Base-by-base conservation (phyloP, 2,797 vertebrate species). In the Sebastes steindachneri region DNA sequence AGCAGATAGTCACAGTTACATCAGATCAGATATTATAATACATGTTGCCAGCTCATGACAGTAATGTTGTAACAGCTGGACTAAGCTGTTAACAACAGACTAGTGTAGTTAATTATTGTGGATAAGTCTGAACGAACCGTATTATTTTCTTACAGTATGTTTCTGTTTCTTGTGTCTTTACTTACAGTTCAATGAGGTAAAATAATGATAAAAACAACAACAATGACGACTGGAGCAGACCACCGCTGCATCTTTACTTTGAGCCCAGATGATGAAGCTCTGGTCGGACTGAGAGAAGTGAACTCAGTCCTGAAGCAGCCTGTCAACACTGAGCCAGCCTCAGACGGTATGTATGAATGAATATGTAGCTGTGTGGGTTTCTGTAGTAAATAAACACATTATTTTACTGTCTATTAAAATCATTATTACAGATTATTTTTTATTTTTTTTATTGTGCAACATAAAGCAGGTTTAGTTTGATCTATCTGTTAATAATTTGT, bases 181-280 rank as follows among this genome's bases (percentile, higher is more conserved):
- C 54, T 5, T 5, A 8, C 54, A 87, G 85, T 45, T 33, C 17
- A 68, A 28, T 35, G 17, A 73, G n/a, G 10, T 69, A 53, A 64
- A 65, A 19, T n/a, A 29, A 15, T 48, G 6, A 5, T 8, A 5
- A 15, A 45, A 45, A 62, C 5, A 41, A 25, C 4, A 17, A 78
- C 21, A 28, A 92, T 91, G 92, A 78, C 92, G 64, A 19, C 67
- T 68, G 17, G 23, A 15, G 67, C 68, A 1, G 82, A 89, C 3
- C 15, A 57, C 28, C 83, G 80, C 9, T 95, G 92, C 8, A 45
- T 96, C 69, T 96, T 96, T 73, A 91, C 94, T 2, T 62, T 94
- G 37, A 51, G 75, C 72, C 76, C 82, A 17, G 69, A 84, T 25
- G 94, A 95, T n/a, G 88, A 89, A 3, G 71, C 54, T 41, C 59